Percentiles rank a stretch among this genome's conserved stretches.
Conservation (phyloP, 2,888 invertebrate species). For the Molorchus minor region DNA sequence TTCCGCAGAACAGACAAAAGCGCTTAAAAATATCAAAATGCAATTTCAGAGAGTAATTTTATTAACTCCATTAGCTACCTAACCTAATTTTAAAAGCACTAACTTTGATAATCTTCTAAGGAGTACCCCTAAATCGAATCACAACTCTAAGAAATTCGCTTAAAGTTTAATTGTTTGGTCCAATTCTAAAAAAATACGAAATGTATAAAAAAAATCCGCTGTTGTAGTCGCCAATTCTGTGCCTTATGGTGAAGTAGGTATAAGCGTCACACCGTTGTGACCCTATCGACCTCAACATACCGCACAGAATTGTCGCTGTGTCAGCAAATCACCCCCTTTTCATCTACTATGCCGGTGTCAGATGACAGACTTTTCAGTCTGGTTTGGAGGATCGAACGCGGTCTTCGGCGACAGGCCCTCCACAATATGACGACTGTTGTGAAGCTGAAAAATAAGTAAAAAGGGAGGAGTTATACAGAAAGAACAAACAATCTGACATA, state of each 20-base stretch:
- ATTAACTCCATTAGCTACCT: no score
- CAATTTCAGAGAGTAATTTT: constrained; percentile 10
- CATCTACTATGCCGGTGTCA: constrained; percentile 85
- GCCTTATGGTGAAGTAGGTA: constrained; percentile 47
- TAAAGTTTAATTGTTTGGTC: constrained; percentile 47
- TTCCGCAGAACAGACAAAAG: no score
- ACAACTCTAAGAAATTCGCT: constrained; percentile 51
- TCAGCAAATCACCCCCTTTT: constrained; percentile 94
- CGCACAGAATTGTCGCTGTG: constrained; percentile 95
- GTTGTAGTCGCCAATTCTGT: constrained; percentile 53
- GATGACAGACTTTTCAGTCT: constrained; percentile 83
- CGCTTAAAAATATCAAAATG: constrained; percentile 17
- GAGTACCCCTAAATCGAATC: constrained; percentile 46
- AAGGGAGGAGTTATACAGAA: neutral
- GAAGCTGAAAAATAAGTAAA: constrained; percentile 41
- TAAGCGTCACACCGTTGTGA: constrained; percentile 85
- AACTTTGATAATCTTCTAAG: constrained; percentile 38
- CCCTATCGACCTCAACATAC: constrained; percentile 89
- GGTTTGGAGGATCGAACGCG: constrained; percentile 81
- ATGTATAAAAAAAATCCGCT: constrained; percentile 31
- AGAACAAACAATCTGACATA: no score
- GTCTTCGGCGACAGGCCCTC: constrained; percentile 66
- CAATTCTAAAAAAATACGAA: constrained; percentile 40
- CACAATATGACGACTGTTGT: constrained; percentile 53
- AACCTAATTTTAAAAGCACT: constrained; percentile 33